Evolutionary conservation across 2,888 invertebrate genomes (phyloP).

Genomic region (Diloba caeruleocephala): DNA sequence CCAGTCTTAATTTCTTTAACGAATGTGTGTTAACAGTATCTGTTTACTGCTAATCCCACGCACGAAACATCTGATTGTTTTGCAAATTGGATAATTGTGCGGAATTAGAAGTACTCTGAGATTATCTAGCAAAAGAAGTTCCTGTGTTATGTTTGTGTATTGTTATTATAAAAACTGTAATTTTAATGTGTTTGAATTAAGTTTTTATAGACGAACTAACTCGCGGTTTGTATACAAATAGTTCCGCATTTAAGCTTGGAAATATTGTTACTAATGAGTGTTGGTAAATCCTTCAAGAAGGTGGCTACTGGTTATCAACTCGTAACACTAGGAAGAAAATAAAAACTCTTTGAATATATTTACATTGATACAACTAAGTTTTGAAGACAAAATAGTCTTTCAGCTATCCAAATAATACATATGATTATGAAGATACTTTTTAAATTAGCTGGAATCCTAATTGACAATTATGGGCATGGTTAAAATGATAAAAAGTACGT

Average conservation of each 20-base stretch:
- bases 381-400: too few relatives aligned
- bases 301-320: too few relatives aligned
- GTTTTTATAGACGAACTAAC: constrained; percentile 13
- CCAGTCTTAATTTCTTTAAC: constrained; percentile 8
- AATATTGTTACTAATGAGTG: background rate
- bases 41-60: constrained; percentile 36
- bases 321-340: background rate
- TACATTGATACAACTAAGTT: too few relatives aligned
- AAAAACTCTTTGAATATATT: too few relatives aligned
- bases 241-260: background rate
- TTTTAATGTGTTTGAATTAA: constrained; percentile 6
- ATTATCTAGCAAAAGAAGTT: constrained; percentile 25
- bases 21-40: constrained; percentile 15
- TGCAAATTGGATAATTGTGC: constrained; percentile 70
- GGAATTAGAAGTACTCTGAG: constrained; percentile 45
- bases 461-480: too few relatives aligned
- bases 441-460: too few relatives aligned
- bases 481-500: too few relatives aligned
- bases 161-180: constrained; percentile 14
- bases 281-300: too few relatives aligned
- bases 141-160: constrained; percentile 26
- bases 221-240: background rate
- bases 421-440: too few relatives aligned
- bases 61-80: constrained; percentile 57
- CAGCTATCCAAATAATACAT: too few relatives aligned